Evolutionary conservation across 2,888 invertebrate genomes (phyloP), one percentile per base, ranked within the genome.

Genomic region (Perithous albicinctus): DNA sequence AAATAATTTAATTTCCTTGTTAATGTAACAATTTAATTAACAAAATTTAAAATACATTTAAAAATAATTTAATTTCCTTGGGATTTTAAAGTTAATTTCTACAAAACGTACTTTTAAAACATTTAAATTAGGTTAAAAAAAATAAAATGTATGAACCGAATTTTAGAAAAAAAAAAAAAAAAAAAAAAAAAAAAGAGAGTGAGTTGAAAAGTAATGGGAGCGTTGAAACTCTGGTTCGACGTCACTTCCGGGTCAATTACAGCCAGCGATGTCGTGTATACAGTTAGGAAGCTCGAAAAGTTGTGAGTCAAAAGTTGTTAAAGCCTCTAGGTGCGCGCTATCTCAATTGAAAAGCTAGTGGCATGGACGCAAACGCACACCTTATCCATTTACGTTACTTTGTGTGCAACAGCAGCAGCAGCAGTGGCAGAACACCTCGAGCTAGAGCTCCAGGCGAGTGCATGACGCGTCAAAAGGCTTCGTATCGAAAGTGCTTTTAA

Each of bases 401-500:
- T 8, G 35, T 15, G 59, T 32, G 59, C 59, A 32, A 8, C 10
- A 15, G 59, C 59, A 59, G n/a, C n/a, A 15, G 32, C 51, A 32
- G n/a, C 32, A 4, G 0, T 7, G 35, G 1, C 59, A 7, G 5
- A 0, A 32, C 73, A 48, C 63, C 54, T 56, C 43, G 23, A 51
- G 32, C 12, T 4, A 35, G 35, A 48, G 38, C 67, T 54, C 35
- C 38, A 32, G 23, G 67, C 56, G 51, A 35, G 26, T 46, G 54
- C 43, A 59, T 15, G 18, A 43, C 41, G 43, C 63, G 77, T 77
- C 81, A 74, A 81, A 81, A 69, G 77, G 73, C 46, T 81, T 78
- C 46, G 51, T 81, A 81, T 81, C 67, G 73, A 23, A 74, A 81
- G 77, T 78, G 81, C 77, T 74, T 81, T 81, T 67, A 73, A 63